phyloP scores from a whole-genome alignment of 1,140 invertebrate species.

The Heliconius hewitsoni region DNA sequence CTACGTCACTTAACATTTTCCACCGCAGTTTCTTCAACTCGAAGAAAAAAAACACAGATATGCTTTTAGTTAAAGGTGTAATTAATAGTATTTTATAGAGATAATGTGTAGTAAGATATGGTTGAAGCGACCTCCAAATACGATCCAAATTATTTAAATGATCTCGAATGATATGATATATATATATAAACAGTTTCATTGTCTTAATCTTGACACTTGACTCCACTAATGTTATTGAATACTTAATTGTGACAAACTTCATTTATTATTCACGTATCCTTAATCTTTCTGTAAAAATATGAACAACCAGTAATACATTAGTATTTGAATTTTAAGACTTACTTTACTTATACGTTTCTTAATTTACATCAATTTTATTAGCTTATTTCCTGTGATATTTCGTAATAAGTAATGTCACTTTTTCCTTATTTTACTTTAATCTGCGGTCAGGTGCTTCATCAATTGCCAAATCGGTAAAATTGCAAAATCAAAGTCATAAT shows the following conservation, averaged over 20 bases:
- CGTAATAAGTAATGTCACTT: slow-evolving; percentile 53
- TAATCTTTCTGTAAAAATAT: slow-evolving; percentile 9
- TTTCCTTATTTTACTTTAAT: slow-evolving; percentile 48
- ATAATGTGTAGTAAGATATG: neutral
- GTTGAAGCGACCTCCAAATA: too few relatives aligned
- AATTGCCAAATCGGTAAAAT: slow-evolving; percentile 14
- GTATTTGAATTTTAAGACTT: neutral
- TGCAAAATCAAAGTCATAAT: neutral
- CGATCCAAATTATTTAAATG: too few relatives aligned
- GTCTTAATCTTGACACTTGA: slow-evolving; percentile 23
- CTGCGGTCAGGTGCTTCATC: slow-evolving; percentile 15
- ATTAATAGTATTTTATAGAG: neutral
- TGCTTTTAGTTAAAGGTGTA: slow-evolving; percentile 29
- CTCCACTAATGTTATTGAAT: slow-evolving; percentile 27
- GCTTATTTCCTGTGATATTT: slow-evolving; percentile 44
- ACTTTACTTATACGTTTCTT: neutral
- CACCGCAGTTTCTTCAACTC: slow-evolving; percentile 31
- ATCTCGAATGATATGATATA: neutral
- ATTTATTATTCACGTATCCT: slow-evolving; percentile 34
- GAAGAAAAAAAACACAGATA: slow-evolving; percentile 17
- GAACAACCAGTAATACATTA: neutral
- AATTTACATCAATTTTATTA: slow-evolving; percentile 40
- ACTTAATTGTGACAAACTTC: slow-evolving; percentile 21
- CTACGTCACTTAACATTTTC: slow-evolving; percentile 41
- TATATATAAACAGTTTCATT: slow-evolving; percentile 7